Evolutionary conservation across 1,140 invertebrate genomes (phyloP), one percentile per base, ranked within the genome.

Genomic region (Metaphire vulgaris): DNA sequence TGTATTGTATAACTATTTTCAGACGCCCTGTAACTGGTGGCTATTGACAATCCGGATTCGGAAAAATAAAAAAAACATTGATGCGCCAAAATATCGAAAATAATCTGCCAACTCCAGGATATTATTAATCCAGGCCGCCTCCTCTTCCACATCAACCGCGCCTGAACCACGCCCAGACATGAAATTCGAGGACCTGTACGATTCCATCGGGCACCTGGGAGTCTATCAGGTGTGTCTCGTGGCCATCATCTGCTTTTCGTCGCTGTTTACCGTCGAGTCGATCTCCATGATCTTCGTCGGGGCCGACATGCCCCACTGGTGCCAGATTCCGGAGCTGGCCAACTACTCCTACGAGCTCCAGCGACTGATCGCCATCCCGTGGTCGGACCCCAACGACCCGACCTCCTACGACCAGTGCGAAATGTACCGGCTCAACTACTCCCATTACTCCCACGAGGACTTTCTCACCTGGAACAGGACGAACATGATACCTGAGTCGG

Each of bases 391-490:
- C 6, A 33, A 33, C 32, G 32, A 33, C 21, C 6, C 6, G 6
- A 33, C 29, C 68, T 12, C 68, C 6, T 69, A 31, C 68, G 68
- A 69, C 29, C 6, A 33, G 32, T 69, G 68, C 68, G 16, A 33
- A 16, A 30, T 30, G 68, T 69, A 12, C 68, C 6, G 16, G 6
- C 29, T 31, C 68, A 69, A 31, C 68, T 30, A 69, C 21, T 6
- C 32, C 29, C 6, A 31, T 30, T 12, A 12, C 6, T 12, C 29
- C 6, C 29, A 69, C 68, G 41, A 56, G 6, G 74, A 74, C 2
- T 76, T 74, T 28, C 15, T 74, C 31, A 2, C 16, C 74, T 70
- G 74, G 68, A 33, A 76, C 66, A 31, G 68, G 30, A 74, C 71
- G 16, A 28, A 2, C 0, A 72, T 71, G 14, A 26, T 26, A 16